A percentile compares a stretch with the other conserved stretches of the same genome.
Conservation (phyloP, 1,140 invertebrate genomes). For the Halotydeus destructor region DNA sequence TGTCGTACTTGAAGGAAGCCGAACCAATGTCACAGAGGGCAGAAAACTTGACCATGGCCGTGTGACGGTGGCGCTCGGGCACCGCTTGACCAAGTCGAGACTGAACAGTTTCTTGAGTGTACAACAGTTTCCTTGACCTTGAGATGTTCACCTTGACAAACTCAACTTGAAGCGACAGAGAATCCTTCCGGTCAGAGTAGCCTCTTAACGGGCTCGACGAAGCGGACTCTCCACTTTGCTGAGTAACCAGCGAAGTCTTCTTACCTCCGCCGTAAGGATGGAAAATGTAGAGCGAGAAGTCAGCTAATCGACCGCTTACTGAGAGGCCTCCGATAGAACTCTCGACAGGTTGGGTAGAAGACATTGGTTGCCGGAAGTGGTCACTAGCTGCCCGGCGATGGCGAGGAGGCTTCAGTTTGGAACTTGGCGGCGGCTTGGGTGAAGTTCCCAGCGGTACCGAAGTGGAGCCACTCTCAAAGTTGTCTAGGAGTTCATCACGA, state of each 20-base stretch:
- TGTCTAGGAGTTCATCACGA: constrained; percentile 36
- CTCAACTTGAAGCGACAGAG: constrained; percentile 83
- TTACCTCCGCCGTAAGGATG: constrained; percentile 85
- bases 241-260: no score
- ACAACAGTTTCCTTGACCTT: constrained; percentile 46
- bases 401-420: neutral
- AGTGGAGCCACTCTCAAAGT: neutral
- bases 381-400: constrained; percentile 1
- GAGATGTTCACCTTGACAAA: constrained; percentile 91
- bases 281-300: constrained; percentile 93
- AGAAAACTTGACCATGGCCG: constrained; percentile 23
- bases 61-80: constrained; percentile 2
- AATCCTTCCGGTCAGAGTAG: constrained; percentile 79
- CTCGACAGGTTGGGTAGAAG: constrained; percentile 7
- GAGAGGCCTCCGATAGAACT: constrained; percentile 58
- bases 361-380: neutral
- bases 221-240: no score
- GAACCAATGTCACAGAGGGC: constrained; percentile 86
- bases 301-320: constrained; percentile 77
- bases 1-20: constrained; percentile 97
- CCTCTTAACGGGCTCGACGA: constrained; percentile 36
- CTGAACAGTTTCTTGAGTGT: neutral
- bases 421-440: neutral
- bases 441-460: neutral
- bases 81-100: neutral